Conservation (phyloP, 2,797 vertebrate genomes). For the Percopsis omiscomaycus region DNA sequence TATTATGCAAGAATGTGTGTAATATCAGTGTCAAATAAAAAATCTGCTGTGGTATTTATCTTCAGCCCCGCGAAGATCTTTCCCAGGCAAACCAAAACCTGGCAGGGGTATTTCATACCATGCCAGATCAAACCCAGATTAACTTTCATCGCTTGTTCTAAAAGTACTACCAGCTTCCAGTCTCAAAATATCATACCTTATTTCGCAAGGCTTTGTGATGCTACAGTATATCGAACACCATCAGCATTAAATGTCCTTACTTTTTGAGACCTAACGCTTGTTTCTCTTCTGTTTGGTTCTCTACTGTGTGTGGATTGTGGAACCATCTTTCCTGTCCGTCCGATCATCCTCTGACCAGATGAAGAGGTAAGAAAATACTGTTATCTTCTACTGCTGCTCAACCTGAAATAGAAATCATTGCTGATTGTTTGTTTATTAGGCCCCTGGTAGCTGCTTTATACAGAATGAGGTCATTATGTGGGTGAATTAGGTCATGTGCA, state of each 20-base stretch:
- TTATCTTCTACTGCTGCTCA: constrained; percentile 22
- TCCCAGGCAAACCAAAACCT: background rate
- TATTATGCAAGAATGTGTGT: background rate
- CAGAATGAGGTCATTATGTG: constrained; percentile 31
- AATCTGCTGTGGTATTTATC: constrained; percentile 1
- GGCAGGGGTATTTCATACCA: background rate
- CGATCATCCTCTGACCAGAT: constrained; percentile 55
- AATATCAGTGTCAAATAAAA: background rate
- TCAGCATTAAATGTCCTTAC: background rate
- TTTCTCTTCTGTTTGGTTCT: too few relatives aligned
- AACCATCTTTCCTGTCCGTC: constrained; percentile 24
- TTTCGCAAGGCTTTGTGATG: background rate
- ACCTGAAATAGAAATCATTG: constrained; percentile 31
- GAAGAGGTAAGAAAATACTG: constrained; percentile 72
- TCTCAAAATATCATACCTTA: constrained; percentile 4
- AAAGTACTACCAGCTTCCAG: background rate
- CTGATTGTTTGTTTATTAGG: constrained; percentile 19
- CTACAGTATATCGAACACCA: background rate
- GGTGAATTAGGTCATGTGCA: constrained; percentile 28
- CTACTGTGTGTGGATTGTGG: constrained; percentile 35
- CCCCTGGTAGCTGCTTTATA: constrained; percentile 22
- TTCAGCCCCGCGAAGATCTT: background rate
- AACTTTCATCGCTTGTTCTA: background rate
- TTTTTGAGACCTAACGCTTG: too few relatives aligned
- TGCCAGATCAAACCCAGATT: constrained; percentile 8